Evolutionary conservation across 2,113 vertebrate genomes (phyloP), one percentile per base, ranked within the genome.

Genomic region (Gila orcuttii): DNA sequence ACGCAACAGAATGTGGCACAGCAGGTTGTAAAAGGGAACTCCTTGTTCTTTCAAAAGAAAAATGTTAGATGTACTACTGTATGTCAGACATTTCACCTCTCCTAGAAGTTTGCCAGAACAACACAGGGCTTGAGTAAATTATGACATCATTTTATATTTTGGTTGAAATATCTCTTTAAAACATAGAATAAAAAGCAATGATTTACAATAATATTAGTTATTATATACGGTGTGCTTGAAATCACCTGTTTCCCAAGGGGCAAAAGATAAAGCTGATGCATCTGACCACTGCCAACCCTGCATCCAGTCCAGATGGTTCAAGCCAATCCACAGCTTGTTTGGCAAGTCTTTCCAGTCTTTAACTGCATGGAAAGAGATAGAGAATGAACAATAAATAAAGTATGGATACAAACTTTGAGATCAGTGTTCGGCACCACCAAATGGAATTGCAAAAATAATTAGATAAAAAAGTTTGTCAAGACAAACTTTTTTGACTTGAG

Each of bases 261-360:
- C 84, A 89, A 96, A 92, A 68, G 91, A 92, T 75, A 98, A 89
- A 11, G 97, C 96, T 6, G 93, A 96, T 84, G 96, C 95, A 68
- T 99, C 97, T 8, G 97, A 97, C 98, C 98, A 99, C 92, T 98
- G 97, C 98, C 98, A 99, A 23, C 98, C 98, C 83, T 96, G 95
- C 89, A 95, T 92, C 81, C 91, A 79, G 4, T 97, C 97, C 79
- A 99, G 90, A 39, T 97, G 97, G 92, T 99, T 98, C 88, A 99
- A 94, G 60, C 98, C 98, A 82, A 97, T 97, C 98, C 98, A 99
- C 91, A 98, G 95, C 86, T 90, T 89, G 82, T 93, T 93, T 0
- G 97, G 94, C 57, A 96, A 92, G 25, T 36, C 50, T 1, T 7
- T 19, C 6, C 91, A 78, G 74, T 89, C 92, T 0, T 76, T 73